These are phyloP conservation scores for Haemorhous mexicanus DNA, from an alignment of 2,113 vertebrate genomes.

Conservation along the genomic window DNA sequence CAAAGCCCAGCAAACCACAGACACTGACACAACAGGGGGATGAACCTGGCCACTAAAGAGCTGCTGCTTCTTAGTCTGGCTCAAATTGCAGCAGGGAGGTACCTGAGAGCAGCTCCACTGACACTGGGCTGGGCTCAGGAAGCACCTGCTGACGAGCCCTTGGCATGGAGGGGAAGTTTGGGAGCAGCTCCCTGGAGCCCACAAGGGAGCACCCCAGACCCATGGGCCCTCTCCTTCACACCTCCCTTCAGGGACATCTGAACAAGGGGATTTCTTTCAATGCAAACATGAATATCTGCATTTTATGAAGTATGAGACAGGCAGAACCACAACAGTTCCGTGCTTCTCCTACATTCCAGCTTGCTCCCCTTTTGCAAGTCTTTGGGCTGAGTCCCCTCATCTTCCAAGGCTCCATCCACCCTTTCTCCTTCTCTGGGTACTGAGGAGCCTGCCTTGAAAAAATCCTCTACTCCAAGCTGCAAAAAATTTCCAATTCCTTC, in stretches of 20 bases:
- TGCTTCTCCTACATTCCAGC: neutral
- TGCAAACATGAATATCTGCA: neutral
- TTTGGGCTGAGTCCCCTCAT: neutral
- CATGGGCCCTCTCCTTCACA: fast-evolving
- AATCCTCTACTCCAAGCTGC: fast-evolving
- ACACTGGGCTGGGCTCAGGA: neutral
- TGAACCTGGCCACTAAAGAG: neutral
- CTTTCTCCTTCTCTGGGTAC: neutral
- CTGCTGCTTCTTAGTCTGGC: neutral
- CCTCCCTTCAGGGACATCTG: neutral
- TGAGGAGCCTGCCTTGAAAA: neutral
- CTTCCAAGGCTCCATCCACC: neutral
- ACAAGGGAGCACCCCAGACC: fast-evolving
- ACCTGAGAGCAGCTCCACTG: fast-evolving
- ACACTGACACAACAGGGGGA: fast-evolving
- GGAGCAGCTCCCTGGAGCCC: neutral
- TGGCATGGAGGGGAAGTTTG: neutral
- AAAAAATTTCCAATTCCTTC: neutral
- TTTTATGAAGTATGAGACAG: neutral
- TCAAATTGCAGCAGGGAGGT: neutral
- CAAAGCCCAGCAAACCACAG: neutral
- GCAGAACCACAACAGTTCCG: neutral
- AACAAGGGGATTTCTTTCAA: neutral
- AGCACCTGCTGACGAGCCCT: neutral
- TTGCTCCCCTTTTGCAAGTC: neutral